Percentiles rank a stretch among this genome's conserved stretches.
Evolutionary conservation across 2,888 invertebrate species (phyloP).

Genomic region (Entomobrya proxima): DNA sequence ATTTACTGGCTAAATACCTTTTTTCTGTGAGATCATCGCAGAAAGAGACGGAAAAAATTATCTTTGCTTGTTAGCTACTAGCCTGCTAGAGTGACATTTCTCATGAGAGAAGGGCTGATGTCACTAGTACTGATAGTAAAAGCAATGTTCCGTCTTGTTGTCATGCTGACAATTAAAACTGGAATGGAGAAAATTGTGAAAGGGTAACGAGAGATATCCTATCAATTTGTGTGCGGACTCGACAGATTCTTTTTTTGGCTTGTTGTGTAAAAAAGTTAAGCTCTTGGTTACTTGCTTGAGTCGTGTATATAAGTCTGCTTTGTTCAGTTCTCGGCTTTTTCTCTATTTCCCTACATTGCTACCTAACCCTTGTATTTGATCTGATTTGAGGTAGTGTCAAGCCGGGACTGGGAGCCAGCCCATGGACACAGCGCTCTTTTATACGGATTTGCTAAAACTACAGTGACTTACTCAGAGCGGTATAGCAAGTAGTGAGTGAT

Average conservation of each 20-base stretch:
- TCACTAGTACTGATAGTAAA: not conserved
- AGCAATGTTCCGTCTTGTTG: not conserved
- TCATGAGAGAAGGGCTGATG: not conserved
- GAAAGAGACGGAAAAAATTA: not conserved
- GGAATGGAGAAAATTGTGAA: not conserved
- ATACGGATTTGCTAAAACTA: conserved; percentile 37
- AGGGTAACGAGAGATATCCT: not conserved
- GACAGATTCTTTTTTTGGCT: conserved; percentile 9
- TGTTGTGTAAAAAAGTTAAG: not conserved
- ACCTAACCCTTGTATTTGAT: conserved; percentile 5
- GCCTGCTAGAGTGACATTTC: not conserved
- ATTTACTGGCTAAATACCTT: conserved; percentile 13
- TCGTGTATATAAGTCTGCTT: not conserved
- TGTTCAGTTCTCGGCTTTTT: not conserved
- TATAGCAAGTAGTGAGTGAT: conserved; percentile 11
- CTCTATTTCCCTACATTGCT: not conserved
- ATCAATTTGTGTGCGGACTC: not conserved
- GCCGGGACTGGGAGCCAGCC: conserved; percentile 66
- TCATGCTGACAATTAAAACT: conserved; percentile 26
- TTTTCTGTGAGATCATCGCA: conserved; percentile 11
- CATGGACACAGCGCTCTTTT: conserved; percentile 53
- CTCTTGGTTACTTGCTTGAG: not conserved
- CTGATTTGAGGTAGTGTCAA: conserved; percentile 55
- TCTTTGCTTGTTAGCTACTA: not conserved
- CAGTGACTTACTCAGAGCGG: not conserved